Conservation (phyloP, 2,888 invertebrate genomes). For the Pelosia muscerda region DNA sequence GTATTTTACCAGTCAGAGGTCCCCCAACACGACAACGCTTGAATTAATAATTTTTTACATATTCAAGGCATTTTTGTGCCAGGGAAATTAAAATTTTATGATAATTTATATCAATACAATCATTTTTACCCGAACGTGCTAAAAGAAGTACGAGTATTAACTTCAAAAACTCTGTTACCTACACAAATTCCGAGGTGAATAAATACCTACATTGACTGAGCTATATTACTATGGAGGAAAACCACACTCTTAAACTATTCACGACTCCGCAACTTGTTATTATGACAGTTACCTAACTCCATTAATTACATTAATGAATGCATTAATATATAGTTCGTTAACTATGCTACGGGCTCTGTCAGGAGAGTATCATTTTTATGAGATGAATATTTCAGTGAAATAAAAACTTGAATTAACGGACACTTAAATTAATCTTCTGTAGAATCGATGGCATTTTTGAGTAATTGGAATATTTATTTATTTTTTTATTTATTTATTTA, state of each 20-base stretch:
- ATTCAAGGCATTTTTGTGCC: too few species aligned
- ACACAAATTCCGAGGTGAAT: neutral
- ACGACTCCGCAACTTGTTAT: conserved; percentile 55
- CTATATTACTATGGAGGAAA: conserved; percentile 44
- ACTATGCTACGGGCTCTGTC: conserved; percentile 61
- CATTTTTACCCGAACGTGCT: too few species aligned
- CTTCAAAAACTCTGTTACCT: neutral
- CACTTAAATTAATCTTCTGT: neutral
- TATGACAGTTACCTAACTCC: conserved; percentile 76
- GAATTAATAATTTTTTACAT: too few species aligned
- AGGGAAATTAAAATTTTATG: too few species aligned
- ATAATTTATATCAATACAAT: too few species aligned
- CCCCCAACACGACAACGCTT: too few species aligned
- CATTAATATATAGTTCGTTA: conserved; percentile 77
- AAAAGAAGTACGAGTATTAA: too few species aligned
- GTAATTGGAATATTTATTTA: too few species aligned
- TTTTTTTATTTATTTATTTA: too few species aligned
- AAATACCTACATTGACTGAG: conserved; percentile 8
- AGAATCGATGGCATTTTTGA: too few species aligned
- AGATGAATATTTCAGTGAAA: conserved; percentile 35
- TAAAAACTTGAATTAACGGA: neutral
- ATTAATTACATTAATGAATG: conserved; percentile 80
- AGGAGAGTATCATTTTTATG: conserved; percentile 38
- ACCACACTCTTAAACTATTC: conserved; percentile 63
- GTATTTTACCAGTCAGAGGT: too few species aligned